phyloP scores from a whole-genome alignment of 2,113 vertebrate species.

The Monopterus albus region DNA sequence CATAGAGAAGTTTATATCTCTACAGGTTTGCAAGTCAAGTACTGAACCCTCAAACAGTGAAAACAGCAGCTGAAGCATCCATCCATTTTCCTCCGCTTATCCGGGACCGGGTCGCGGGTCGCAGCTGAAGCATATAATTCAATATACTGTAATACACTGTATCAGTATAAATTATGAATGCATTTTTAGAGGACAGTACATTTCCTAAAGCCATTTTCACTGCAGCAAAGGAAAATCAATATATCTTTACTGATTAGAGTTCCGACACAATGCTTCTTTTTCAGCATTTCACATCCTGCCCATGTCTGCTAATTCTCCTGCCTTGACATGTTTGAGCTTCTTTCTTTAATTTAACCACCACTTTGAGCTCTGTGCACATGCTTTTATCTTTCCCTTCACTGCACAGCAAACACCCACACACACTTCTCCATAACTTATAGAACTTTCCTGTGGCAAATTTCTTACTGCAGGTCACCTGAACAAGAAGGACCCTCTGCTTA shows the following conservation, averaged over 20 bases:
- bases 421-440: constrained; percentile 36
- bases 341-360: constrained; percentile 53
- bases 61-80: background rate
- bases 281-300: background rate
- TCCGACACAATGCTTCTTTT: constrained; percentile 15
- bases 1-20: background rate
- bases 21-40: too few species aligned
- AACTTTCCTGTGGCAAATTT: constrained; percentile 38
- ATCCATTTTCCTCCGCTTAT: too few species aligned
- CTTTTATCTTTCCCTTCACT: constrained; percentile 54
- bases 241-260: background rate
- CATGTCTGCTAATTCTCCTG: constrained; percentile 17
- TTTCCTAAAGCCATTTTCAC: background rate
- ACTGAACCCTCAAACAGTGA: too few species aligned
- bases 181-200: background rate
- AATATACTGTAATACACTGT: background rate
- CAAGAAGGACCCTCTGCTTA: constrained; percentile 11
- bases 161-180: background rate
- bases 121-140: background rate
- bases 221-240: background rate
- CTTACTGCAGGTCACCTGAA: constrained; percentile 24
- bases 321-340: constrained; percentile 19
- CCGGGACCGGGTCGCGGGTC: too few species aligned
- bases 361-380: constrained; percentile 53
- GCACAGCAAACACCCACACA: constrained; percentile 64